A percentile compares a stretch with the other conserved stretches of the same genome.
phyloP scores from a whole-genome alignment of 2,113 vertebrate genomes.

The Paradoxurus hermaphroditus region DNA sequence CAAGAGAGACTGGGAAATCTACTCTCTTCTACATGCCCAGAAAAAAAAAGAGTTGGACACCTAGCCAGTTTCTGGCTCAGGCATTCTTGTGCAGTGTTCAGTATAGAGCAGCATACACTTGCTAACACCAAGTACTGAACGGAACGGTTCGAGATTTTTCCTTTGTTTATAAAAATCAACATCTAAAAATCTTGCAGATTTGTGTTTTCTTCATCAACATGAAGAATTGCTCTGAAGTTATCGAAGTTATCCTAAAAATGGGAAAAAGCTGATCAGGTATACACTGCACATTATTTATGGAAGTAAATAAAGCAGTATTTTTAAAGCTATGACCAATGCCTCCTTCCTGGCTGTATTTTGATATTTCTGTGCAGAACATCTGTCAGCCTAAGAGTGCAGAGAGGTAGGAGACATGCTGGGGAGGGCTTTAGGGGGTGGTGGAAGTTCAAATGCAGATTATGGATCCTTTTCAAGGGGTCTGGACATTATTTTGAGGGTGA shows the following conservation, averaged over 20 bases:
- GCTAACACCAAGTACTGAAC: neutral
- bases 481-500: neutral
- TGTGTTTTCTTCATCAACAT: neutral
- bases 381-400: neutral
- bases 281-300: neutral
- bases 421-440: fast-evolving
- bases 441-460: neutral
- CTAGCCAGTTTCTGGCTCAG: neutral
- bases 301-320: neutral
- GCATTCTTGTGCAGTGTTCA: too few species aligned
- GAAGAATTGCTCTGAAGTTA: neutral
- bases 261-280: neutral
- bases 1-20: neutral
- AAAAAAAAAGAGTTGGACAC: neutral
- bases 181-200: neutral
- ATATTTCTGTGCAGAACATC: neutral
- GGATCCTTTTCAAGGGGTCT: neutral
- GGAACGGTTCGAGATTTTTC: neutral
- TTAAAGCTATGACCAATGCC: neutral
- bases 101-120: neutral
- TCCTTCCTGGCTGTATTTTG: neutral
- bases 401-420: neutral
- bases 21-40: neutral
- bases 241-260: neutral
- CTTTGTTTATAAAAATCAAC: neutral